Evolutionary conservation across 2,797 vertebrate species (phyloP).

Genomic region (Manis pentadactyla): DNA sequence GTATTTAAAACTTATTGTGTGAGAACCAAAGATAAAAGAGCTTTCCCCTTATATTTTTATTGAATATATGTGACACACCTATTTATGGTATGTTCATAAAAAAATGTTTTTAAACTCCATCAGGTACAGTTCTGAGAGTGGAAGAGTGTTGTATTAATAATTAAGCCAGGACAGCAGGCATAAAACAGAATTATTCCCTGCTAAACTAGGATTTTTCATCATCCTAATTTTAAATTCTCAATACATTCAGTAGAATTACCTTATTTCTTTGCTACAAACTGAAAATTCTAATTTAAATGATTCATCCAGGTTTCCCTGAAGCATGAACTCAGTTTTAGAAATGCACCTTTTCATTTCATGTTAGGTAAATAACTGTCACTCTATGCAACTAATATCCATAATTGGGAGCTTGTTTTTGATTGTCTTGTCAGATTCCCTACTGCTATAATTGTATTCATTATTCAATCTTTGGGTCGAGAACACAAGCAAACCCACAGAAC

Average conservation of each 20-base stretch:
- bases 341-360: not conserved
- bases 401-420: conserved; percentile 54
- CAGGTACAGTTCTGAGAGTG: not conserved
- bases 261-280: not conserved
- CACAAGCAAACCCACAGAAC: not conserved
- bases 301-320: not conserved
- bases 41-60: not conserved
- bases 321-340: not conserved
- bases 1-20: not conserved
- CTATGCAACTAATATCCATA: conserved; percentile 59
- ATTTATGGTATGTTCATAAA: not conserved
- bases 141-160: not conserved
- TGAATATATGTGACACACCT: not conserved
- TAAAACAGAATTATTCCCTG: not conserved
- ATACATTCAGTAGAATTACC: not conserved
- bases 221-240: not conserved
- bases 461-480: not conserved
- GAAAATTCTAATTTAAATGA: conserved; percentile 16
- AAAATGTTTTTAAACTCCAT: not conserved
- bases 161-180: not conserved
- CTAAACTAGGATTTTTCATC: not conserved
- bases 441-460: conserved; percentile 60
- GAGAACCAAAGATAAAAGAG: not conserved
- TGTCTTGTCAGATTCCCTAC: conserved; percentile 56
- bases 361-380: conserved; percentile 57